phyloP scores from a whole-genome alignment of 2,797 vertebrate genomes.

The Arctocebus calabarensis region DNA sequence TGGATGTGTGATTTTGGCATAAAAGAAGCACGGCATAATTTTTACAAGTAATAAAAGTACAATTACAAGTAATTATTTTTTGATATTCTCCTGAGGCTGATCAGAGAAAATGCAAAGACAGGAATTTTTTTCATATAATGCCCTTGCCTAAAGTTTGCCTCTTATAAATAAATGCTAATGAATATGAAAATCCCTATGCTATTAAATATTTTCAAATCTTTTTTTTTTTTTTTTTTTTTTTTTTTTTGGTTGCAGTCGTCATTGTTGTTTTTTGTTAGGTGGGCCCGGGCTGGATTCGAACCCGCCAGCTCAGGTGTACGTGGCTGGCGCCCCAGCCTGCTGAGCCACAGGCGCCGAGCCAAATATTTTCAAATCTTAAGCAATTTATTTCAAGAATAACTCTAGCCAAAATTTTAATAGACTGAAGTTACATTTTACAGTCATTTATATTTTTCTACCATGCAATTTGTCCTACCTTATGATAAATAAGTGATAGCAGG shows the following conservation, averaged over 20 bases:
- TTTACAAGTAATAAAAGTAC: neutral
- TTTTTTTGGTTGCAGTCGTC: too few species aligned
- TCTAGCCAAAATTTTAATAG: neutral
- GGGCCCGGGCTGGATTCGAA: too few species aligned
- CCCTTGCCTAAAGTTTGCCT: neutral
- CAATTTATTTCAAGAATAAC: constrained; percentile 53
- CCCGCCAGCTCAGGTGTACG: too few species aligned
- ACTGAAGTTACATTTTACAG: neutral
- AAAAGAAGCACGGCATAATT: neutral
- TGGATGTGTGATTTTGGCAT: neutral
- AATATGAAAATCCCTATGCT: constrained; percentile 1
- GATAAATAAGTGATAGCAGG: constrained; percentile 6
- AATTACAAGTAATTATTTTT: constrained; percentile 31
- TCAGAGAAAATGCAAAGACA: neutral
- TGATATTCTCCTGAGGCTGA: neutral
- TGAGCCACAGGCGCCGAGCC: too few species aligned
- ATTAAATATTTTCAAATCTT: neutral
- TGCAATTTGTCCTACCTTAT: neutral
- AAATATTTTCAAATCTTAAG: neutral
- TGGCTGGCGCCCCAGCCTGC: too few species aligned
- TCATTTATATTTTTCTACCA: constrained; percentile 41
- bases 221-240: too few species aligned
- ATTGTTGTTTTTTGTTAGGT: too few species aligned
- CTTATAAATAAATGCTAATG: neutral
- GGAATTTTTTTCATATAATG: neutral